phyloP scores from a whole-genome alignment of 2,797 vertebrate genomes.

The Florisuga fusca region DNA sequence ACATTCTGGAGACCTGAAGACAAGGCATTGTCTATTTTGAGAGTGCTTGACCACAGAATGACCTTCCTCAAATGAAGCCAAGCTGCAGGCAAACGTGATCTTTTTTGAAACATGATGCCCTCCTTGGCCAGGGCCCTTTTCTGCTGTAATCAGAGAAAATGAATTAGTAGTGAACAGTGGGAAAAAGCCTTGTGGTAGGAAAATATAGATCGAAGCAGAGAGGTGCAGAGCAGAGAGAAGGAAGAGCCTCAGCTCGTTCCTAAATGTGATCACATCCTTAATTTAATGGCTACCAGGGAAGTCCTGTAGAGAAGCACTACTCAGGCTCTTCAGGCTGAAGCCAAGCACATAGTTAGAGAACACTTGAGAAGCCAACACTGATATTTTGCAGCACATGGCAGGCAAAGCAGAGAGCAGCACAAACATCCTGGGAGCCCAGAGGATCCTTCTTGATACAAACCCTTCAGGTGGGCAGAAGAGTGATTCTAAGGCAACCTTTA shows the following conservation, averaged over 20 bases:
- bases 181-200: not conserved
- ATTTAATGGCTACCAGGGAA: not conserved
- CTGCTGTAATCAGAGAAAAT: slow-evolving; percentile 26
- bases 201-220: not conserved
- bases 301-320: fast-evolving
- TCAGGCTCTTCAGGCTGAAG: not conserved
- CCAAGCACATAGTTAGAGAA: not conserved
- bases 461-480: not conserved
- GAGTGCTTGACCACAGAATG: not conserved
- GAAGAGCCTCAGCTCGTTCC: not conserved
- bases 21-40: slow-evolving; percentile 6
- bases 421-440: not conserved
- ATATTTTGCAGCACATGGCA: not conserved
- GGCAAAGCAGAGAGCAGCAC: not conserved
- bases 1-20: not conserved
- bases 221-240: not conserved
- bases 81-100: not conserved
- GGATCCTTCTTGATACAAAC: not conserved
- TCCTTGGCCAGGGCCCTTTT: not conserved
- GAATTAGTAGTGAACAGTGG: not conserved
- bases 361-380: not conserved
- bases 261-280: not conserved
- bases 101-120: not conserved
- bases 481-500: not conserved
- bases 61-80: slow-evolving; percentile 12